Conservation (phyloP, 2,797 vertebrate species). For the Ceryle rudis region DNA sequence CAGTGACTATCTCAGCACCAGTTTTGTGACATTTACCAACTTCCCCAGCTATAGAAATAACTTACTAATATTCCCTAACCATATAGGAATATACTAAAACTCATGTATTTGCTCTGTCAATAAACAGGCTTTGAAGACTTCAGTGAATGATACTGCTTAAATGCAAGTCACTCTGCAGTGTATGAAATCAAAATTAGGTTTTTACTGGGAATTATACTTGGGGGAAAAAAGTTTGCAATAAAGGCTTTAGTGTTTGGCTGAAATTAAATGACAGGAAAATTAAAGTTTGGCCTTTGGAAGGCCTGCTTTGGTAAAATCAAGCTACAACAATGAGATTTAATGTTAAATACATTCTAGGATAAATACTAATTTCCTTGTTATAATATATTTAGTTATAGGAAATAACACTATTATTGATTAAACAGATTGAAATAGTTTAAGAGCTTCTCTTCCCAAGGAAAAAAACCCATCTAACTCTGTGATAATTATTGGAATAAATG, state of each 20-base stretch:
- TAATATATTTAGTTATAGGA: neutral
- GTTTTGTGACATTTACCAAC: neutral
- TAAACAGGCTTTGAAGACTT: neutral
- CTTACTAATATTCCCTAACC: neutral
- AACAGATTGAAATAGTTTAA: neutral
- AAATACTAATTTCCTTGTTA: neutral
- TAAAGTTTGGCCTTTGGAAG: neutral
- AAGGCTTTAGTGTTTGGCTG: neutral
- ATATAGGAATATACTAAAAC: neutral
- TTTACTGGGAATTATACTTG: neutral
- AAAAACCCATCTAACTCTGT: neutral
- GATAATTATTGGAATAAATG: neutral
- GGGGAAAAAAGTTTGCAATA: neutral
- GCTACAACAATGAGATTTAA: neutral
- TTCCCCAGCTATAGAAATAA: neutral
- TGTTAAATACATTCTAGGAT: neutral
- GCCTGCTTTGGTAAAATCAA: neutral
- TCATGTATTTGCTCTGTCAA: neutral
- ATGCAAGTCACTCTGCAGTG: neutral
- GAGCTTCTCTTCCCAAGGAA: neutral
- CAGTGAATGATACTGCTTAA: neutral
- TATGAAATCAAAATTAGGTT: neutral
- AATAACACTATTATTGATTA: slow-evolving; percentile 1
- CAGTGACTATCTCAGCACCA: neutral
- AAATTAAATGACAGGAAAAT: slow-evolving; percentile 1